Evolutionary conservation across 1,140 invertebrate genomes (phyloP), one percentile per base, ranked within the genome.

Genomic region (Atta cephalotes): DNA sequence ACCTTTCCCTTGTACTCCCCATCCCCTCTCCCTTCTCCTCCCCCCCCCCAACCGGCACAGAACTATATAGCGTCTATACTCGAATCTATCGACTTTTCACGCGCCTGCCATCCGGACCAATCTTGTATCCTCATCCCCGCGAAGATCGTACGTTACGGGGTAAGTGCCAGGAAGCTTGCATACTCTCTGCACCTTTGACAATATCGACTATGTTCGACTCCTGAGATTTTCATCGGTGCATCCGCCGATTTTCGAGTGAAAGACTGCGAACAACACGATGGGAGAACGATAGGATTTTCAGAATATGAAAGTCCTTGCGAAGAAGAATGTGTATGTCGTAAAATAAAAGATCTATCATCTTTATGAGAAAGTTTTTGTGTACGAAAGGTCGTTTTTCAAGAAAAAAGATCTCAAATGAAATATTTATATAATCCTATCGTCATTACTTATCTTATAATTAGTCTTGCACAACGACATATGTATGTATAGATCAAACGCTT

Each of bases 151-250:
- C 16, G 49, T 60, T 51, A 49, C 35, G 28, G 18, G n/a, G 28
- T 51, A 84, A 72, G 58, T 84, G n/a, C 51, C 28, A 49, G 65
- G 45, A 84, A 76, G 31, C 49, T 28, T 70, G 60, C 58, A 51
- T 60, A 71, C 56, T 16, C 66, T 39, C 25, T 14, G 49, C 68
- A 31, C 49, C 88, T 89, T 89, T 89, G 88, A 89, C 87, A 89
- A 89, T 88, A 78, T 91, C 85, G 84, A 81, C 63, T 79, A 51
- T 76, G 79, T 89, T 56, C 79, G 78, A 89, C 63, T 87, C 78
- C 65, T 87, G 65, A 87, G 82, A 91, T 89, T 91, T 91, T 87
- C 79, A 89, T 89, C 82, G 87, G 18, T 28, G 70, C 66, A 71
- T 58, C n/a, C n/a, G 72, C 39, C 74, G 82, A 62, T 74, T 65